Evolutionary conservation across 64 coral and sea anemone species (phyloP).

Genomic region (Acropora tenuis): DNA sequence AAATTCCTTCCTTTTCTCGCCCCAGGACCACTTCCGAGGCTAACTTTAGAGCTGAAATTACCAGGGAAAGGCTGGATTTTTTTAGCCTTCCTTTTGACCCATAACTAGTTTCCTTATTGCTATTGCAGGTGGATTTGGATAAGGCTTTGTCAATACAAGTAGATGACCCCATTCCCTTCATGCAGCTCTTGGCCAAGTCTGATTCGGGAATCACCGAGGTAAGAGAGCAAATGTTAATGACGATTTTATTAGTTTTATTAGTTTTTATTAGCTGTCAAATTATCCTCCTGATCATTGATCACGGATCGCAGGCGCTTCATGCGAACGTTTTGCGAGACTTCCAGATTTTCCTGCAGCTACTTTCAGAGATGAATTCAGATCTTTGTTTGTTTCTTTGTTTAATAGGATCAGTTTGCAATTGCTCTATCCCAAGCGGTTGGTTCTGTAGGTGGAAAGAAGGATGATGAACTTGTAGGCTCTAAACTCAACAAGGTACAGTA

Average conservation of each 20-base stretch:
- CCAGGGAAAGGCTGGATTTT: too few relatives aligned
- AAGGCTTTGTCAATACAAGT: conserved; percentile 86
- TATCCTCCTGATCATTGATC: too few relatives aligned
- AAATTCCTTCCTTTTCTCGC: too few relatives aligned
- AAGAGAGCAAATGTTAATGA: not conserved
- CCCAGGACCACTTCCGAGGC: too few relatives aligned
- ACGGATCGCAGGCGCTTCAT: too few relatives aligned
- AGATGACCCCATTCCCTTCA: conserved; percentile 97
- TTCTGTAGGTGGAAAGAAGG: conserved; percentile 70
- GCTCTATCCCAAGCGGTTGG: conserved; percentile 98
- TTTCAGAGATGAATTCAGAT: too few relatives aligned
- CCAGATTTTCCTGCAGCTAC: too few relatives aligned
- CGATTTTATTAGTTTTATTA: not conserved
- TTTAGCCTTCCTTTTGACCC: not conserved
- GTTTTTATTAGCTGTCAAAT: too few relatives aligned
- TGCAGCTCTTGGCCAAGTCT: conserved; percentile 88
- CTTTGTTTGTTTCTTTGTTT: not conserved
- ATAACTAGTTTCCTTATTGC: not conserved
- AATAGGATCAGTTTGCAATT: conserved; percentile 90
- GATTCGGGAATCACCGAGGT: conserved; percentile 97
- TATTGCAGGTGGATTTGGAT: conserved; percentile 65
- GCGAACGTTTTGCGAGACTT: too few relatives aligned
- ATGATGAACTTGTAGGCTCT: conserved; percentile 85
- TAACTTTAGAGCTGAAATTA: too few relatives aligned
- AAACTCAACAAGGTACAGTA: conserved; percentile 96